Conservation (phyloP, 1,140 invertebrate genomes). For the Hyposmocoma kahamanoa region DNA sequence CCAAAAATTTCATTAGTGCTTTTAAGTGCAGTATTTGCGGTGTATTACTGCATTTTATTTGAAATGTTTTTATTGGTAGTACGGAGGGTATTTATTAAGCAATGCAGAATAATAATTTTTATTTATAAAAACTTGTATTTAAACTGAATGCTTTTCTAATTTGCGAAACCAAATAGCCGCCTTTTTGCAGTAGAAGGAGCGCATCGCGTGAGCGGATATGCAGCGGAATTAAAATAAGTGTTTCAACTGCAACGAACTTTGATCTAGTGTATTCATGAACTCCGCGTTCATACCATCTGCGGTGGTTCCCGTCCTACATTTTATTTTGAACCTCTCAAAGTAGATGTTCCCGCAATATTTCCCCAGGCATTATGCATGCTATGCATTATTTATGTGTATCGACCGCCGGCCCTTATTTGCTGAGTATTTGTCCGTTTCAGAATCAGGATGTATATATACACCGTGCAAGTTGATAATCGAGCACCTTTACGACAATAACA, state of each 20-base stretch:
- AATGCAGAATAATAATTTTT: too few species aligned
- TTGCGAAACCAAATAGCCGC: too few species aligned
- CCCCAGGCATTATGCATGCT: slow-evolving; percentile 22
- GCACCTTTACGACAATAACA: not conserved
- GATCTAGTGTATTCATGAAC: not conserved
- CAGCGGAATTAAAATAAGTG: not conserved
- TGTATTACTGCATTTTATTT: too few species aligned
- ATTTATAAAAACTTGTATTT: too few species aligned
- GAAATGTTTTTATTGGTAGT: too few species aligned
- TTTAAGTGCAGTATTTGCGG: too few species aligned
- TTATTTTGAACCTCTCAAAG: slow-evolving; percentile 1
- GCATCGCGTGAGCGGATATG: not conserved
- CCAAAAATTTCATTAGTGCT: too few species aligned
- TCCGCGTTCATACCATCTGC: not conserved
- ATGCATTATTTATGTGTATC: slow-evolving; percentile 28
- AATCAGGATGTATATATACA: slow-evolving; percentile 7
- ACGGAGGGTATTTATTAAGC: too few species aligned
- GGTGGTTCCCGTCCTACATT: not conserved
- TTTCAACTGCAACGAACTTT: not conserved
- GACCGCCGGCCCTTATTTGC: slow-evolving; percentile 20
- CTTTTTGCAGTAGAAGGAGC: not conserved
- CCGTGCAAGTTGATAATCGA: not conserved
- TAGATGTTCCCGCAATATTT: not conserved
- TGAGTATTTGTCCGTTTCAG: slow-evolving; percentile 8
- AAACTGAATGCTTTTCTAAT: too few species aligned